Evolutionary conservation across 35 echinoderm and acorn worm genomes (phyloP).

Genomic region (Anneissia japonica): DNA sequence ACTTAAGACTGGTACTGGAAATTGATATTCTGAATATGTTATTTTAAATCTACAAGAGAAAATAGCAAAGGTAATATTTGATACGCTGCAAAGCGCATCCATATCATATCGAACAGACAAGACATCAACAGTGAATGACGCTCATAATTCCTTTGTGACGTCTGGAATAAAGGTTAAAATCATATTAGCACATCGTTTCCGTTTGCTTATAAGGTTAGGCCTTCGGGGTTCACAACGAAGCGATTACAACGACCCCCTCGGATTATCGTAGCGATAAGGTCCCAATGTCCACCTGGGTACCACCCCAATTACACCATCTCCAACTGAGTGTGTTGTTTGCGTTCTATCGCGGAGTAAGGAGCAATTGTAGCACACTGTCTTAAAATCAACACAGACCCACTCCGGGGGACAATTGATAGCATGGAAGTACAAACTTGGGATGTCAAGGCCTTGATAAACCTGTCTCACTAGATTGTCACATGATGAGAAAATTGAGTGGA

Average conservation of each 20-base stretch:
- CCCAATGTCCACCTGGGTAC: neutral
- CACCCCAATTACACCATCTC: neutral
- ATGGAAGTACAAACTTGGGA: neutral
- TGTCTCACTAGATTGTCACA: neutral
- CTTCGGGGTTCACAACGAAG: neutral
- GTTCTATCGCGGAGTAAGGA: neutral
- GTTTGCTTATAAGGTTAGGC: neutral
- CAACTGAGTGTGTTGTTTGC: neutral
- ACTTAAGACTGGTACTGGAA: neutral
- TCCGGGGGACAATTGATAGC: neutral
- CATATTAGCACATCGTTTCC: conserved; percentile 1
- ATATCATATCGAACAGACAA: too few species aligned
- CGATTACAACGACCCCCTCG: neutral
- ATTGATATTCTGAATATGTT: neutral
- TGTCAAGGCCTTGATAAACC: neutral
- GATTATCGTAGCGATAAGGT: conserved; percentile 1
- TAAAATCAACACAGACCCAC: neutral
- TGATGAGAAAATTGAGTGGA: neutral
- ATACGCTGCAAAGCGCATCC: neutral
- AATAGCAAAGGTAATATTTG: neutral
- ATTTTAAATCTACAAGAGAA: neutral
- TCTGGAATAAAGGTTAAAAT: neutral
- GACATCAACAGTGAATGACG: neutral
- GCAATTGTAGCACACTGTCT: neutral
- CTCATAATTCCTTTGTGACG: neutral